Conservation (phyloP, 2,888 invertebrate species). For the Drosophila suboccidentalis region DNA sequence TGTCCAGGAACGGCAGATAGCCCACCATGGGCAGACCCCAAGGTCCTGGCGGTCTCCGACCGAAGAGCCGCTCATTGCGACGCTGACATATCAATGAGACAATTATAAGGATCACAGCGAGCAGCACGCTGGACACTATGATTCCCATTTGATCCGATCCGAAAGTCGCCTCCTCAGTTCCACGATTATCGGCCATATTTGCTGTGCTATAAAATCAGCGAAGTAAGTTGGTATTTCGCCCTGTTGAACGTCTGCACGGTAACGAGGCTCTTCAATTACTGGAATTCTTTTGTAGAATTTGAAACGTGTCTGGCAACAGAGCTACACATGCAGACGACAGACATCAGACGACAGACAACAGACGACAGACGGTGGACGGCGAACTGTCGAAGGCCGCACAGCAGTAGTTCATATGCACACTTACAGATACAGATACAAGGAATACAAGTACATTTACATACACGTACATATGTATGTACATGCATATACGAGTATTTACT, state of each 20-base stretch:
- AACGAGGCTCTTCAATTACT: conserved; percentile 67
- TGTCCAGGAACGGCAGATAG: conserved; percentile 91
- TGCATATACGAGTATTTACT: neutral
- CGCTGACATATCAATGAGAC: conserved; percentile 59
- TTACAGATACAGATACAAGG: conserved; percentile 5
- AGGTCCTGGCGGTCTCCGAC: conserved; percentile 90
- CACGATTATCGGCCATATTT: conserved; percentile 16
- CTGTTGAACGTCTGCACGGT: conserved; percentile 60
- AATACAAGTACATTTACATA: neutral
- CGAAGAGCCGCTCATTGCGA: conserved; percentile 57
- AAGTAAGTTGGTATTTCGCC: neutral
- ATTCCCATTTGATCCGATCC: neutral
- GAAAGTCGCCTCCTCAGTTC: conserved; percentile 8
- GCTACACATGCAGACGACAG: neutral
- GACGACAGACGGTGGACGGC: conserved; percentile 3
- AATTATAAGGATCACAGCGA: conserved; percentile 30
- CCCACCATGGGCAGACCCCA: conserved; percentile 91
- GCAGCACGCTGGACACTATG: conserved; percentile 32
- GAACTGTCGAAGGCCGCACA: conserved; percentile 30
- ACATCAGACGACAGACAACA: neutral
- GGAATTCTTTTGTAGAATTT: conserved; percentile 65
- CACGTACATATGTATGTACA: too few species aligned
- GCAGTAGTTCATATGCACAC: neutral
- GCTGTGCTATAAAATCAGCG: neutral
- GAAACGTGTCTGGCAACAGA: conserved; percentile 57